phyloP scores from a whole-genome alignment of 2,888 invertebrate genomes.

The Volucella inanis region DNA sequence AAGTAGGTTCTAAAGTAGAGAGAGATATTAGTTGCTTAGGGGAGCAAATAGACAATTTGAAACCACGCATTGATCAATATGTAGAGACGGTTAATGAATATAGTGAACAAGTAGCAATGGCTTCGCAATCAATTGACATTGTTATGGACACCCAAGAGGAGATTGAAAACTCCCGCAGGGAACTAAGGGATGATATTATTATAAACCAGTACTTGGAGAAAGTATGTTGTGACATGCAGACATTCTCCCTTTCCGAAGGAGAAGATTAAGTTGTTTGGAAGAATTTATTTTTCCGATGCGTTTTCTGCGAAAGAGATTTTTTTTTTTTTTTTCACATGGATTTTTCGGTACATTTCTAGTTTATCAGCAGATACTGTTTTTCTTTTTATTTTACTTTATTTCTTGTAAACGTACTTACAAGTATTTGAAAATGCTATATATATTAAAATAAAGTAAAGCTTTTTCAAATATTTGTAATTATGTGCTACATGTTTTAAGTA shows the following conservation, averaged over 20 bases:
- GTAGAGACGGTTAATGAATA: conserved; percentile 76
- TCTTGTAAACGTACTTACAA: conserved; percentile 43
- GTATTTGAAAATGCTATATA: conserved; percentile 2
- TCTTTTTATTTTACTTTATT: conserved; percentile 11
- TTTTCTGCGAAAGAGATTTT: conserved; percentile 35
- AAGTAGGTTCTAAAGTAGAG: conserved; percentile 65
- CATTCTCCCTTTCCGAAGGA: conserved; percentile 77
- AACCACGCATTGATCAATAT: conserved; percentile 76
- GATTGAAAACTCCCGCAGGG: conserved; percentile 73
- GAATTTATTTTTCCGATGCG: conserved; percentile 16
- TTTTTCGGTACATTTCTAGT: not conserved
- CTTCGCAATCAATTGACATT: conserved; percentile 76
- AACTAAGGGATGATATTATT: conserved; percentile 74
- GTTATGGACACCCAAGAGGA: conserved; percentile 76
- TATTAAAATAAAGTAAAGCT: not conserved
- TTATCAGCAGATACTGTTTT: conserved; percentile 25
- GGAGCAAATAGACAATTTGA: conserved; percentile 75
- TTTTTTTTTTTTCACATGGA: not conserved
- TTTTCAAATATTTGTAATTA: conserved; percentile 14
- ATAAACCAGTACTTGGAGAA: conserved; percentile 75
- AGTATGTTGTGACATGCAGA: conserved; percentile 75
- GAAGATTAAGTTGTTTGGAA: conserved; percentile 75
- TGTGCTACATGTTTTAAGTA: conserved; percentile 1
- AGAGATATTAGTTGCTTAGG: conserved; percentile 74
- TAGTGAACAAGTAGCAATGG: conserved; percentile 75